These are phyloP conservation scores for Parnassius apollo DNA, from an alignment of 2,888 invertebrate genomes.

Conservation along the genomic window DNA sequence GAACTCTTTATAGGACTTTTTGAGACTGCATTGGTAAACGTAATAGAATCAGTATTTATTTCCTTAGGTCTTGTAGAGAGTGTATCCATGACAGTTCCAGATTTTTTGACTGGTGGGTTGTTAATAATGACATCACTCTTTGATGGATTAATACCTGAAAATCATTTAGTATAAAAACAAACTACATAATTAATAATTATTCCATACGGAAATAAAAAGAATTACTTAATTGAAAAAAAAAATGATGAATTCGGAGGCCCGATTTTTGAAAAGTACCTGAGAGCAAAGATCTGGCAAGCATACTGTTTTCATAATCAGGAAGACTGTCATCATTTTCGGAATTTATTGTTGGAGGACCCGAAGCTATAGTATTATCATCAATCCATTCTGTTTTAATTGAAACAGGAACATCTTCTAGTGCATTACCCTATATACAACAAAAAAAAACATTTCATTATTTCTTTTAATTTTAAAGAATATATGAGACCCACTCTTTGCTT, in stretches of 20 bases:
- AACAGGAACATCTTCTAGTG: slow-evolving; percentile 61
- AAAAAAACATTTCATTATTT: background rate
- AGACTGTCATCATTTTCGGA: slow-evolving; percentile 73
- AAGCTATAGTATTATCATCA: slow-evolving; percentile 59
- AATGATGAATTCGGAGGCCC: background rate
- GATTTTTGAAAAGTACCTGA: slow-evolving; percentile 59
- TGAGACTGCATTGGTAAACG: slow-evolving; percentile 47
- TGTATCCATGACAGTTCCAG: slow-evolving; percentile 53
- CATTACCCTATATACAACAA: slow-evolving; percentile 28
- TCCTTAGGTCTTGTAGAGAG: slow-evolving; percentile 59
- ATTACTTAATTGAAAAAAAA: background rate
- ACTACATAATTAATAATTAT: background rate
- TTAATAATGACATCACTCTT: slow-evolving; percentile 64
- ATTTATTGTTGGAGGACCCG: slow-evolving; percentile 47
- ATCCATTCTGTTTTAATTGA: slow-evolving; percentile 65
- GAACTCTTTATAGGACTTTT: slow-evolving; percentile 62
- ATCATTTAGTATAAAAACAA: background rate
- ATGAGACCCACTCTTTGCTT: no score
- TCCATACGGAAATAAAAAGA: background rate
- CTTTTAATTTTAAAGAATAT: no score
- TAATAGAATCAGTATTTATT: slow-evolving; percentile 49
- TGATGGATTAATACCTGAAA: slow-evolving; percentile 73
- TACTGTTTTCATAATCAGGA: slow-evolving; percentile 77
- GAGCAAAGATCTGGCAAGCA: slow-evolving; percentile 76
- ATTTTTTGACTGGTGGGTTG: slow-evolving; percentile 58